Evolutionary conservation across 1,140 invertebrate species (phyloP), one percentile per base, ranked within the genome.

Genomic region (Drosophila lacertosa): DNA sequence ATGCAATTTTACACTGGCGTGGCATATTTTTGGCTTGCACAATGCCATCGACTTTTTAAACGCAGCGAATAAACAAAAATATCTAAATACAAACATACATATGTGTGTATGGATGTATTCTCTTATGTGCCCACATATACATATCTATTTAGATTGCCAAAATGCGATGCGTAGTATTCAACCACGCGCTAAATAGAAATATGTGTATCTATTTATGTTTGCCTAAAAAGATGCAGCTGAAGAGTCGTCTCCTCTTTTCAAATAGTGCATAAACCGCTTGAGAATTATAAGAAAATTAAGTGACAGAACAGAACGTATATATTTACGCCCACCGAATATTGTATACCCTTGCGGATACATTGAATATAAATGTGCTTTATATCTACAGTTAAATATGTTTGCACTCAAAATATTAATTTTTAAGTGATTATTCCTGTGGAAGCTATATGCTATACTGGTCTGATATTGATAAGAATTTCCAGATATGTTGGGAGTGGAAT

Each of bases 51-150:
- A 40, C 35, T 42, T 62, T 62, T 55, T 29, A 48, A 29, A 58
- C 51, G 62, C 67, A 63, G 63, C 48, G 77, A 82, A 81, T 63
- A 77, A 77, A 82, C 62, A 63, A 51, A 82, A 81, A 81, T 76
- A 70, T 29, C 6, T 29, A 29, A 57, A 57, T 69, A 42, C 50
- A 55, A 50, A 60, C 22, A 47, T 59, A 32, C 9, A 7, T 29
- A 9, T 29, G 26, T 29, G 9, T 33, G 15, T 44, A 29, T 39
- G 32, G n/a, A n/a, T n/a, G n/a, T n/a, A n/a, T n/a, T n/a, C n/a
- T n/a, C n/a, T n/a, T n/a, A n/a, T n/a, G n/a, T n/a, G n/a, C n/a
- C n/a, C n/a, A n/a, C n/a, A n/a, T n/a, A n/a, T 15, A 39, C 54
- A 45, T 47, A 47, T 33, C 39, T 60, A 51, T 66, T 59, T 59